Evolutionary conservation across 2,113 vertebrate species (phyloP), one percentile per base, ranked within the genome.

Genomic region (Psilopogon haemacephalus): DNA sequence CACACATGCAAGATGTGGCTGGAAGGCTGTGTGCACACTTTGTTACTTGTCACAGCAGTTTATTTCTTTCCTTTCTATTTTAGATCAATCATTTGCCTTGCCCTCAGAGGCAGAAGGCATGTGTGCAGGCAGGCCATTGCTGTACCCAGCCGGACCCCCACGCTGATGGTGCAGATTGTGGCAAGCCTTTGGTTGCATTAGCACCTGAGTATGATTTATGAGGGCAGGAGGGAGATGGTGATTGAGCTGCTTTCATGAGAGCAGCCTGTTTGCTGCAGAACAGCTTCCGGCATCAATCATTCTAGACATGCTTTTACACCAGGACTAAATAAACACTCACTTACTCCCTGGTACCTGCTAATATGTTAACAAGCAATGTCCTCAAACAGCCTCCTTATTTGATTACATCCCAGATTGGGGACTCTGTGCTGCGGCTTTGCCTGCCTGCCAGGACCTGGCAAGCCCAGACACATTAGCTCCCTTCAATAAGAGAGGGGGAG

Each of bases 311-410:
- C 95, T 96, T 97, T 97, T 97, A 96, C 92, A 94, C 90, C 81
- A 95, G 93, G 94, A 95, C 95, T 96, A 92, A 95, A 95, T 95
- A 97, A 96, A 97, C 95, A 96, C 96, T 95, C 95, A 95, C 94
- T 97, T 95, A 94, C 93, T n/a, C 95, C 91, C 91, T 92, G 93
- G 96, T 96, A 96, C 96, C 95, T 96, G 96, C 95, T 96, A 96
- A 96, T 96, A 96, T 91, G 96, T 96, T 96, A 96, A 96, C 96
- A 95, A 96, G 94, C 88, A 95, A 94, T 93, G 96, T 96, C 96
- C 96, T 96, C 96, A 93, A 96, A 96, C 95, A 95, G 96, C 91
- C 91, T 84, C 91, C 81, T 95, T 96, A 95, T 95, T 91, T 95
- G 95, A 96, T 96, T 95, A 94, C 95, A 95, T 93, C 93, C 58